A percentile compares a stretch with the other conserved stretches of the same genome.
Evolutionary conservation across 2,888 invertebrate genomes (phyloP).

Genomic region (Danaus chrysippus): DNA sequence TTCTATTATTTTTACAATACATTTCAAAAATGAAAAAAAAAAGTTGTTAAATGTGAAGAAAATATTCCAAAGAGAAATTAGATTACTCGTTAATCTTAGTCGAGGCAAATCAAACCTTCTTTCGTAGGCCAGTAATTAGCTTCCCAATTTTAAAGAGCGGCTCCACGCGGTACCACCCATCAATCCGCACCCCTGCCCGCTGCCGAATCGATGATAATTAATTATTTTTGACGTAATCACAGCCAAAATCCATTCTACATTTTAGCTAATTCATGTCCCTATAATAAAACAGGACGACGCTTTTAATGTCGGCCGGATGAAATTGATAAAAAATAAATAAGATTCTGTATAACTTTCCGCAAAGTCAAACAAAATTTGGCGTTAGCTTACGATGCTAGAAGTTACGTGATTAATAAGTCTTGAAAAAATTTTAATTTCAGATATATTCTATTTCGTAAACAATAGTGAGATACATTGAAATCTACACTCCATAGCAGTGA

Average conservation of each 20-base stretch:
- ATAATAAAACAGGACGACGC: constrained; percentile 76
- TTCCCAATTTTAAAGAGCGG: constrained; percentile 70
- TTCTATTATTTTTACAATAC: background rate
- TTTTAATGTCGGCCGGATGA: constrained; percentile 68
- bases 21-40: constrained; percentile 7
- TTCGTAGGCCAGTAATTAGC: constrained; percentile 69
- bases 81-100: constrained; percentile 50
- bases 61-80: constrained; percentile 21
- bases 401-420: constrained; percentile 62
- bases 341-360: constrained; percentile 61
- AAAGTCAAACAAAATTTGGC: constrained; percentile 69
- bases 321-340: constrained; percentile 79
- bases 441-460: constrained; percentile 28
- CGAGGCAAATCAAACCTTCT: constrained; percentile 46
- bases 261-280: constrained; percentile 82
- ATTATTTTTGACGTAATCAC: constrained; percentile 86
- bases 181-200: constrained; percentile 68
- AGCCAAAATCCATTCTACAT: constrained; percentile 82
- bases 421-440: constrained; percentile 30
- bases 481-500: constrained; percentile 53
- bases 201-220: constrained; percentile 83
- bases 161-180: constrained; percentile 57
- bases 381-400: constrained; percentile 52
- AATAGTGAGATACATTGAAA: constrained; percentile 44
- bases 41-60: constrained; percentile 13